These are phyloP conservation scores for Tryphoninae sp. DNA, from an alignment of 2,888 invertebrate species.

Conservation along the genomic window DNA sequence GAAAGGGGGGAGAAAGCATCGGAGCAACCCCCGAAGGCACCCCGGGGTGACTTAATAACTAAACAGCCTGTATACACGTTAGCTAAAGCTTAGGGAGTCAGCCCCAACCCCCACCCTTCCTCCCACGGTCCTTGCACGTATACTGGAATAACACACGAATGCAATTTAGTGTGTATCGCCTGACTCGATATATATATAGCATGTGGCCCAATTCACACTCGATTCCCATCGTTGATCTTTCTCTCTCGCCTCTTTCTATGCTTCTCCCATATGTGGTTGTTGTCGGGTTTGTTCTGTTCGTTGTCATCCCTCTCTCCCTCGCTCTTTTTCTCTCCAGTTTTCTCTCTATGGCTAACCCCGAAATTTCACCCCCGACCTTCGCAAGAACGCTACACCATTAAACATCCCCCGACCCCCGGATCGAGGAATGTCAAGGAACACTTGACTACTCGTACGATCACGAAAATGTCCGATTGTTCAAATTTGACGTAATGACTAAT, in stretches of 20 bases:
- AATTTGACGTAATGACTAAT: constrained; percentile 53
- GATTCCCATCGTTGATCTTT: constrained; percentile 60
- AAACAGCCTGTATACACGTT: constrained; percentile 72
- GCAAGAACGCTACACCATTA: constrained; percentile 47
- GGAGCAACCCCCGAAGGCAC: constrained; percentile 68
- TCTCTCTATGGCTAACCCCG: constrained; percentile 13
- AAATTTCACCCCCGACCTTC: constrained; percentile 46
- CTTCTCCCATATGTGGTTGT: constrained; percentile 30
- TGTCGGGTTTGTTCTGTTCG: constrained; percentile 36
- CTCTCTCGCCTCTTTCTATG: constrained; percentile 12
- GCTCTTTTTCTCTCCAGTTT: not conserved
- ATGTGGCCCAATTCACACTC: constrained; percentile 76
- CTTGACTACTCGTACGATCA: constrained; percentile 52
- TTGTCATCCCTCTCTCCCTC: constrained; percentile 29
- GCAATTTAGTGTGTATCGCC: constrained; percentile 35
- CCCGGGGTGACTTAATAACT: constrained; percentile 78
- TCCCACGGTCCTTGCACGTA: constrained; percentile 48
- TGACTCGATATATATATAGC: constrained; percentile 45
- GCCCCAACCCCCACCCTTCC: constrained; percentile 16
- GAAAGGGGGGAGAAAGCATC: constrained; percentile 36
- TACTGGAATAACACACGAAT: constrained; percentile 48
- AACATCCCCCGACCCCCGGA: constrained; percentile 17
- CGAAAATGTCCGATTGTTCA: constrained; percentile 51
- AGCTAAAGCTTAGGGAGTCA: constrained; percentile 59
- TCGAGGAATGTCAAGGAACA: constrained; percentile 11